Base-by-base conservation (phyloP, 2,113 vertebrate species). In the Ovibos moschatus region DNA sequence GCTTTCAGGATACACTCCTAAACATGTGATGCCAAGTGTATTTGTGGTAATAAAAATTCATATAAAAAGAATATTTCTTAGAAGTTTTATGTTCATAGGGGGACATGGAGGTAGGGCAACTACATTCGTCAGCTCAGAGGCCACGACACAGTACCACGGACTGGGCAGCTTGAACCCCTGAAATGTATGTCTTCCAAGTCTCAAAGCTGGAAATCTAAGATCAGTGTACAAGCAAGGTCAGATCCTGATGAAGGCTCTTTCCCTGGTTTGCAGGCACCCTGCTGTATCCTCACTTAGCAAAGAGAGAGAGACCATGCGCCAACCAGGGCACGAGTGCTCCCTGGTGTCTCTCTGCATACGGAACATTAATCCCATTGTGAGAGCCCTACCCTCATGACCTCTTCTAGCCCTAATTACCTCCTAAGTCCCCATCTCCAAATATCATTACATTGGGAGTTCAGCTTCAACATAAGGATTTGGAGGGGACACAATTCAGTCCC, bases 281-380 rank as follows among this genome's bases (percentile, higher is more conserved):
- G 1, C 12, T 23, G 17, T 30, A 40, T 13, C 30, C 7, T 92
- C 17, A 47, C 30, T 81, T 89, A 53, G 16, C 50, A 83, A 60
- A 47, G 15, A 27, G 12, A 40, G 45, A 33, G 4, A 79, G 45
- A 47, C 8, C 27, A 25, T 74, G 74, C 0, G 0, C 25, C 23
- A 13, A 45, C 0, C 3, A 27, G 74, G 40, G 25, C 40, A 12
- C 0, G 12, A 40, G 27, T 4, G 0, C n/a, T 45, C 33, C 36
- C 83, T 81, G 58, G 40, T 67, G 33, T 57, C 13, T 81, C 55
- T 50, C 19, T 43, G 47, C 3, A 12, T 8, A 17, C 1, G 3
- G 14, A 74, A 58, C 74, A 43, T 2, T 9, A 25, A 47, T 40
- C 21, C 14, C 30, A 33, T 50, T 43, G 36, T 47, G 88, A 28